phyloP scores from a whole-genome alignment of 2,888 invertebrate species.

The Ditylenchus weischeri region DNA sequence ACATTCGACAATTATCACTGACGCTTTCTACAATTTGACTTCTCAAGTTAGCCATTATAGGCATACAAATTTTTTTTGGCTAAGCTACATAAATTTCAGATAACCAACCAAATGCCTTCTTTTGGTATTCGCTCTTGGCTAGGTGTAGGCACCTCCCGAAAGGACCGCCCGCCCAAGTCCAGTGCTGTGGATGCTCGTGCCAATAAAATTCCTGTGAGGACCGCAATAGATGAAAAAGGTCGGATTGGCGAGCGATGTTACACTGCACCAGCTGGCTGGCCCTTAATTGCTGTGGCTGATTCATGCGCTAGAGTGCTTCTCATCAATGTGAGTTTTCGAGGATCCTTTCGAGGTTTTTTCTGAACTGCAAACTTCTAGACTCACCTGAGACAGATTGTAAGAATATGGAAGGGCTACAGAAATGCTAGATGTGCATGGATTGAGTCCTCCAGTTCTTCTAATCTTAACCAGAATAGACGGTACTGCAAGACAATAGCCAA shows the following conservation, averaged over 20 bases:
- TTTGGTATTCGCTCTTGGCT: constrained; percentile 53
- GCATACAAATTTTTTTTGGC: neutral
- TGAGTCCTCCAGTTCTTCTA: constrained; percentile 66
- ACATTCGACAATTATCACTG: constrained; percentile 18
- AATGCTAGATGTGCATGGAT: constrained; percentile 93
- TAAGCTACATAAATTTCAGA: constrained; percentile 16
- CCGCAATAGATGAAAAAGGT: constrained; percentile 23
- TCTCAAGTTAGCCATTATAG: constrained; percentile 21
- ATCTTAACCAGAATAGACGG: constrained; percentile 5
- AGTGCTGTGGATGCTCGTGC: constrained; percentile 28
- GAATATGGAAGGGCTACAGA: constrained; percentile 91
- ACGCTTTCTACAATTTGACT: constrained; percentile 23
- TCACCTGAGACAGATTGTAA: constrained; percentile 60
- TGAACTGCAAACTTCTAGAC: constrained; percentile 6
- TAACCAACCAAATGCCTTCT: constrained; percentile 40
- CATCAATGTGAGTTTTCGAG: constrained; percentile 66
- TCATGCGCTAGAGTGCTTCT: constrained; percentile 81
- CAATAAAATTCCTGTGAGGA: constrained; percentile 10
- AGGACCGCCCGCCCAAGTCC: constrained; percentile 36
- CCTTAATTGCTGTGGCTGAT: constrained; percentile 67
- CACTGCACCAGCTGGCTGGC: constrained; percentile 36
- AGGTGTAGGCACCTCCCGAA: constrained; percentile 41
- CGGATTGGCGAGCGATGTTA: constrained; percentile 30
- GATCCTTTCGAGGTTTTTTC: neutral
- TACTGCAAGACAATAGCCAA: constrained; percentile 33